Conservation (phyloP, 2,113 vertebrate genomes). For the Petromus typicus region DNA sequence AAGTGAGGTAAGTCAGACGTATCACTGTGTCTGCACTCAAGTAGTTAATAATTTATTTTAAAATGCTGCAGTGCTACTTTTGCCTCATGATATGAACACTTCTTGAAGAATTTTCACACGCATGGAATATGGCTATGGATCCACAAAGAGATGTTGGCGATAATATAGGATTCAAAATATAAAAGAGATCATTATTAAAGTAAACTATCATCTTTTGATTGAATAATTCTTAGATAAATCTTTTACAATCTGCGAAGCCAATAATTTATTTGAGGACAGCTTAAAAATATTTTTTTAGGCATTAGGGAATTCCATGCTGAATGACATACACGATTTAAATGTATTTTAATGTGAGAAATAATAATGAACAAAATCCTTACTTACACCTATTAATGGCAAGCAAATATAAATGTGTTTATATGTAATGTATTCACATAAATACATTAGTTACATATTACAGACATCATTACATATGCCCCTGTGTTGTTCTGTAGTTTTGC, state of each 20-base stretch:
- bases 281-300: background rate
- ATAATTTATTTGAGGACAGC: constrained; percentile 18
- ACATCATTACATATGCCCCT: background rate
- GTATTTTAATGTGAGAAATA: constrained; percentile 12
- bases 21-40: background rate
- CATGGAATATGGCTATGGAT: background rate
- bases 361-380: background rate
- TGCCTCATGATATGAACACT: background rate
- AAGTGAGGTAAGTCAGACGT: constrained; percentile 42
- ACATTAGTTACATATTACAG: background rate
- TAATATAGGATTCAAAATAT: background rate
- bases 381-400: background rate
- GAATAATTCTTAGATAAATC: constrained; percentile 6
- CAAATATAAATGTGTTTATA: background rate
- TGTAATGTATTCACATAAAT: background rate
- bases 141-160: background rate
- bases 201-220: background rate
- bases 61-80: background rate
- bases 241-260: background rate
- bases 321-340: background rate
- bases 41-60: background rate
- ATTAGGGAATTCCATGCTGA: background rate
- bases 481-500: background rate
- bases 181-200: background rate
- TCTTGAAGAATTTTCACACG: background rate